Percentiles rank a stretch among this genome's conserved stretches.
These are phyloP conservation scores for Enoplosus armatus DNA, from an alignment of 2,797 vertebrate genomes.

Conservation along the genomic window DNA sequence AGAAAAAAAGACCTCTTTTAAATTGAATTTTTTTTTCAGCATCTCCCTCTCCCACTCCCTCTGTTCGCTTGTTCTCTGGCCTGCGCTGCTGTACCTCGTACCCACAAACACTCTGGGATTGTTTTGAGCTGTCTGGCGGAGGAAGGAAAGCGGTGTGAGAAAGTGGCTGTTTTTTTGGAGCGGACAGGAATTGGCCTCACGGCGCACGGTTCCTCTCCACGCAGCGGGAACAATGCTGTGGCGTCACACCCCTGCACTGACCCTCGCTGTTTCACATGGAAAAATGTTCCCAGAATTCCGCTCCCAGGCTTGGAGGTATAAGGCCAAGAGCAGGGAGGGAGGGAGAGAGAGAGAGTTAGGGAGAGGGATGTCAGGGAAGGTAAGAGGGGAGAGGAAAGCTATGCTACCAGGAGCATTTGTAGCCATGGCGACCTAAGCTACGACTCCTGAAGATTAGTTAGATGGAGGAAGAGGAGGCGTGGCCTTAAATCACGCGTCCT, in stretches of 20 bases:
- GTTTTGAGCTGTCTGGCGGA: conserved; percentile 87
- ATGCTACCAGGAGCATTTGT: conserved; percentile 71
- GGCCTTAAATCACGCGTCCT: conserved; percentile 51
- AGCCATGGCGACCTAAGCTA: conserved; percentile 73
- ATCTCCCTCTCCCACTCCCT: conserved; percentile 64
- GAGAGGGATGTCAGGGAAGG: conserved; percentile 57
- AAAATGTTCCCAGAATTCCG: conserved; percentile 88
- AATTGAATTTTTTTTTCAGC: conserved; percentile 64
- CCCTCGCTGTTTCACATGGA: conserved; percentile 88
- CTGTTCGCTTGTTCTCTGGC: conserved; percentile 49
- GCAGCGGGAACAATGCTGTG: conserved; percentile 88
- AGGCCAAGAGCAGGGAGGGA: conserved; percentile 63
- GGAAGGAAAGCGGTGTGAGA: conserved; percentile 91
- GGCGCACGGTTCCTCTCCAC: conserved; percentile 88
- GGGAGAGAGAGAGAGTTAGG: conserved; percentile 37
- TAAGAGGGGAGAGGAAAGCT: conserved; percentile 74
- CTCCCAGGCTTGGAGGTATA: conserved; percentile 87
- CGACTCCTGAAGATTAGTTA: conserved; percentile 66
- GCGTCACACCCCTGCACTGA: conserved; percentile 88
- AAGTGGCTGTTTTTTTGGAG: conserved; percentile 89
- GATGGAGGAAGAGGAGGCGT: conserved; percentile 48
- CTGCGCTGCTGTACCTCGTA: conserved; percentile 64
- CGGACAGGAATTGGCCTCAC: conserved; percentile 89
- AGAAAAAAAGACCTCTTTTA: conserved; percentile 58
- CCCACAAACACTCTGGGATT: conserved; percentile 85